phyloP scores from a whole-genome alignment of 2,113 vertebrate genomes.

The Boulengerochromis microlepis region DNA sequence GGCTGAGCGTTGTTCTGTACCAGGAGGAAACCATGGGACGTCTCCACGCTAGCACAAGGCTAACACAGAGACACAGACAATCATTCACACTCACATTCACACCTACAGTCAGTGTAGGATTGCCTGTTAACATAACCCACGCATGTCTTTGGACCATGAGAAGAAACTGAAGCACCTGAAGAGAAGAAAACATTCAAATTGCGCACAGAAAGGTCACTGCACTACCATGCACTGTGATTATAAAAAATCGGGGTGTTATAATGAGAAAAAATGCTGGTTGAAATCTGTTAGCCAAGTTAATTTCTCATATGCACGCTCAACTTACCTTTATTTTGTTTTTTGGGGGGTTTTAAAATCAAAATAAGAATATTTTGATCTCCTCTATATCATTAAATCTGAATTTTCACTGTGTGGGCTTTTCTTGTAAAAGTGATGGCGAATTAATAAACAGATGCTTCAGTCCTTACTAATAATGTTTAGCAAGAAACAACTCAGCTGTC shows the following conservation, averaged over 20 bases:
- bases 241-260: background rate
- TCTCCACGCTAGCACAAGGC: background rate
- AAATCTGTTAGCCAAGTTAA: background rate
- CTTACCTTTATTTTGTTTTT: background rate
- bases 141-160: background rate
- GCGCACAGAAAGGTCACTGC: background rate
- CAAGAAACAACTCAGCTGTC: background rate
- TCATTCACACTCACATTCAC: background rate
- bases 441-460: background rate
- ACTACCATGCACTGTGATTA: background rate
- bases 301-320: background rate
- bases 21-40: background rate
- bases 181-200: background rate
- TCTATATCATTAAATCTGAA: background rate
- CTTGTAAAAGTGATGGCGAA: background rate
- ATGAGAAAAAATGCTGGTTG: background rate
- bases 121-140: background rate
- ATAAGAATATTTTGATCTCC: background rate
- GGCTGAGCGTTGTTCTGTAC: background rate
- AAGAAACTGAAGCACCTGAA: background rate
- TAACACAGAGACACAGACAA: background rate
- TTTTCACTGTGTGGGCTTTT: background rate
- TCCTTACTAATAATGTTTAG: background rate
- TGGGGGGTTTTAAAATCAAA: rapidly evolving
- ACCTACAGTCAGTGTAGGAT: background rate